Conservation (phyloP, 92 coral and sea anemone species). For the Palythoa grandis region DNA sequence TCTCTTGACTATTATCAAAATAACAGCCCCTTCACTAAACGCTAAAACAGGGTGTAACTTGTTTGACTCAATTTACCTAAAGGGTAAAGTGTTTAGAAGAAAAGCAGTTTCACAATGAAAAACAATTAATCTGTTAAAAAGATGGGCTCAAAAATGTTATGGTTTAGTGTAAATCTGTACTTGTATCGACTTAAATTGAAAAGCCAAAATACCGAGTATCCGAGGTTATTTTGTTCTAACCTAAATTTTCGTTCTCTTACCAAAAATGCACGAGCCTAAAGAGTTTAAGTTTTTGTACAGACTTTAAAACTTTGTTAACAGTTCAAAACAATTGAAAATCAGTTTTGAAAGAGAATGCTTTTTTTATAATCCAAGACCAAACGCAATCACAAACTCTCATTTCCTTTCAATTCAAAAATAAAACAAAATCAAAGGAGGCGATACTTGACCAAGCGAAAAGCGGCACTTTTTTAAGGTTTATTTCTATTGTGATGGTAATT, state of each 20-base stretch:
- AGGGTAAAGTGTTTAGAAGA: constrained; percentile 14
- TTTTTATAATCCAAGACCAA: background rate
- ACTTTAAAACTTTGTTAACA: too few relatives aligned
- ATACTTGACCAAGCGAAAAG: constrained; percentile 25
- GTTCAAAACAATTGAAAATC: background rate
- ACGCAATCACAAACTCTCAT: background rate
- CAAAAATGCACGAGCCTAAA: too few relatives aligned
- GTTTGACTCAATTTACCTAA: constrained; percentile 1
- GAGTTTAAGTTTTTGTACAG: too few relatives aligned
- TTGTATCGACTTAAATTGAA: background rate
- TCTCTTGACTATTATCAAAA: background rate
- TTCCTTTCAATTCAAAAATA: constrained; percentile 35
- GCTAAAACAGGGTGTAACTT: constrained; percentile 1
- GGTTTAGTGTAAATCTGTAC: background rate
- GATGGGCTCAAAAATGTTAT: background rate
- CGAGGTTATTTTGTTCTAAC: background rate
- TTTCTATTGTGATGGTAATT: constrained; percentile 39
- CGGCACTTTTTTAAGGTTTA: constrained; percentile 12
- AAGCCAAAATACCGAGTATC: background rate
- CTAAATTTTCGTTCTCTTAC: too few relatives aligned
- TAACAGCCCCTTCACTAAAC: background rate
- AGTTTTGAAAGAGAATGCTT: background rate
- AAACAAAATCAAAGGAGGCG: constrained; percentile 32
- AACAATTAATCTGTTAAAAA: background rate
- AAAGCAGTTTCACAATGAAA: constrained; percentile 5